Evolutionary conservation across 2,113 vertebrate genomes (phyloP), one percentile per base, ranked within the genome.

Genomic region (Dascyllus trimaculatus): DNA sequence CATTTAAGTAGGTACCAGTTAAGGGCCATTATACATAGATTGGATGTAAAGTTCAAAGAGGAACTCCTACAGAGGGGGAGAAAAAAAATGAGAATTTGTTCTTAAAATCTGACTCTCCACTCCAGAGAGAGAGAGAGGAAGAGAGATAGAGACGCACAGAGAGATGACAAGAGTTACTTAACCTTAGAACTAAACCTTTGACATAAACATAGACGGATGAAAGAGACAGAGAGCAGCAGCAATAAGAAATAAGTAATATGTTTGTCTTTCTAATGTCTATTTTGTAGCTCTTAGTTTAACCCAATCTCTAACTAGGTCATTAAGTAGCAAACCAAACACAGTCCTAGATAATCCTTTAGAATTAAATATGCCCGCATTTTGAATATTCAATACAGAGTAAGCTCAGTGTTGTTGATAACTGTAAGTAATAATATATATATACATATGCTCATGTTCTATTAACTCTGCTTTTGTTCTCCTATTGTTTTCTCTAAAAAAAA

Each of bases 301-400:
- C 83, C 78, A 71, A 69, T 70, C 85, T 82, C 83, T 86, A 86
- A 86, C 78, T 89, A 84, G 89, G 89, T 91, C 87, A 88, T 89
- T 89, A 87, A 87, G 71, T 85, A 87, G 73, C 79, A 81, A 78
- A 83, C 81, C 72, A 85, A 85, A 88, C 80, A 75, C 78, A 84
- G 75, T 65, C 80, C 86, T 77, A 84, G 84, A 88, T 90, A 90
- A 88, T 88, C 86, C 86, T 85, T 78, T 38, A 85, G 72, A 88
- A 88, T 88, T 80, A 82, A 85, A 54, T 63, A 58, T 79, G 81
- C 74, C 75, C 75, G 61, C 67, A 18, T 79, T 66, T 74, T 82
- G 84, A 88, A 80, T 88, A 82, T 86, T 88, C 79, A 90, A 73
- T 71, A 71, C 53, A 76, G 81, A 78, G 73, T 86, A 88, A 88